Evolutionary conservation across 2,888 invertebrate genomes (phyloP).

Genomic region (Cheiracanthium punctorium): DNA sequence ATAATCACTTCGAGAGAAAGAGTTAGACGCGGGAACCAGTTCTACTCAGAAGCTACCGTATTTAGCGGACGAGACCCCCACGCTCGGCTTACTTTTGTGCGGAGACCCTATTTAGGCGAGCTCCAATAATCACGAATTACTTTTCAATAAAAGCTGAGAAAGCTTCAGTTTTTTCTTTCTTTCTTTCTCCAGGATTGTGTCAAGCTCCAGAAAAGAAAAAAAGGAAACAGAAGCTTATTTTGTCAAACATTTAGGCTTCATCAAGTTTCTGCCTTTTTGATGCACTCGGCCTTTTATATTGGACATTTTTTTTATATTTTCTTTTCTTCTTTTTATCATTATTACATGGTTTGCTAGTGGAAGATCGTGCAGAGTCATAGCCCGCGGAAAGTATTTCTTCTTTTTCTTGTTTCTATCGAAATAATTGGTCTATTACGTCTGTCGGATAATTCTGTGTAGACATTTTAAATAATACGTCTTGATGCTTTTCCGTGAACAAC

Average conservation of each 20-base stretch:
- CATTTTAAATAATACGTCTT: slow-evolving; percentile 63
- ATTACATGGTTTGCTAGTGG: neutral
- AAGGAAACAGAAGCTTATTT: slow-evolving; percentile 58
- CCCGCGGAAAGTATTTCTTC: neutral
- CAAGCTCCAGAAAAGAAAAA: neutral
- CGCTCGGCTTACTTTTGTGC: neutral
- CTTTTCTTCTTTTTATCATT: slow-evolving; percentile 3
- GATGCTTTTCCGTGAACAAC: slow-evolving; percentile 49
- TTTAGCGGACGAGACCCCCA: slow-evolving; percentile 16
- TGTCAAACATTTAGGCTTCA: slow-evolving; percentile 65
- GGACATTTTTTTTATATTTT: neutral
- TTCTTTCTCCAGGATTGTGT: neutral
- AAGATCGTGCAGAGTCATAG: neutral
- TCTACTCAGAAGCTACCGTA: neutral
- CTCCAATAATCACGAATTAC: slow-evolving; percentile 48
- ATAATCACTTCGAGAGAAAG: no score
- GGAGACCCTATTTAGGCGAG: neutral
- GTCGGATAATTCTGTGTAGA: slow-evolving; percentile 45
- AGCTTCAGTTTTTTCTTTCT: slow-evolving; percentile 19
- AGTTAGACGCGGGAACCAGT: neutral
- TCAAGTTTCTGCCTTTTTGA: slow-evolving; percentile 30
- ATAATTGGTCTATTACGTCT: slow-evolving; percentile 64
- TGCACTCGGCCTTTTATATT: slow-evolving; percentile 18
- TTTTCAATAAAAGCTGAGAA: slow-evolving; percentile 33
- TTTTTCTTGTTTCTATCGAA: neutral